These are phyloP conservation scores for Drosophila parvula DNA, from an alignment of 1,140 invertebrate species.

Conservation along the genomic window DNA sequence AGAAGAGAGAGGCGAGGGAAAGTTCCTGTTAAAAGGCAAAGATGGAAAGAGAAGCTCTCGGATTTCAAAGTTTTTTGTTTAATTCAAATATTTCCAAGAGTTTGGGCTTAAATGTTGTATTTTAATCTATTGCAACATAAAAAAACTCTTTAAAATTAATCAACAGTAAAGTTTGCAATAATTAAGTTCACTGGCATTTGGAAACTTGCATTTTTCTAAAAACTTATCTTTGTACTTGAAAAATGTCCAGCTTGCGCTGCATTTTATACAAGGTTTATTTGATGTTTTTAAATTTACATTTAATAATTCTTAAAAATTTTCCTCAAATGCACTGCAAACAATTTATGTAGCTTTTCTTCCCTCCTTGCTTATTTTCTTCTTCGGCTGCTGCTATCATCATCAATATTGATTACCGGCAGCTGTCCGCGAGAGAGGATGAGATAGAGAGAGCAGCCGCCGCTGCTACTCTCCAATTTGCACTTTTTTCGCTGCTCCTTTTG, in stretches of 20 bases:
- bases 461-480: conserved; percentile 60
- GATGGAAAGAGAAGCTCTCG: neutral
- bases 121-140: too few species aligned
- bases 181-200: too few species aligned
- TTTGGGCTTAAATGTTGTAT: too few species aligned
- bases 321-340: conserved; percentile 22
- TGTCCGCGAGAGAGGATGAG: conserved; percentile 56
- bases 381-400: conserved; percentile 67
- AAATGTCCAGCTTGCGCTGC: too few species aligned
- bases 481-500: conserved; percentile 48
- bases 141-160: too few species aligned
- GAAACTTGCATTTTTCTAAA: neutral
- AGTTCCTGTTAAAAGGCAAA: conserved; percentile 5
- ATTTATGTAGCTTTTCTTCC: conserved; percentile 53
- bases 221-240: neutral
- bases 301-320: neutral
- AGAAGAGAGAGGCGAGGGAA: neutral
- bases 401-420: conserved; percentile 83
- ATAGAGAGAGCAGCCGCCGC: conserved; percentile 1
- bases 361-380: conserved; percentile 56
- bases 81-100: neutral
- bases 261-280: neutral
- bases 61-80: neutral
- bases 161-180: too few species aligned
- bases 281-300: neutral